Percentiles rank a stretch among this genome's conserved stretches.
phyloP scores from a whole-genome alignment of 1,140 invertebrate species.

The Camponotus floridanus region DNA sequence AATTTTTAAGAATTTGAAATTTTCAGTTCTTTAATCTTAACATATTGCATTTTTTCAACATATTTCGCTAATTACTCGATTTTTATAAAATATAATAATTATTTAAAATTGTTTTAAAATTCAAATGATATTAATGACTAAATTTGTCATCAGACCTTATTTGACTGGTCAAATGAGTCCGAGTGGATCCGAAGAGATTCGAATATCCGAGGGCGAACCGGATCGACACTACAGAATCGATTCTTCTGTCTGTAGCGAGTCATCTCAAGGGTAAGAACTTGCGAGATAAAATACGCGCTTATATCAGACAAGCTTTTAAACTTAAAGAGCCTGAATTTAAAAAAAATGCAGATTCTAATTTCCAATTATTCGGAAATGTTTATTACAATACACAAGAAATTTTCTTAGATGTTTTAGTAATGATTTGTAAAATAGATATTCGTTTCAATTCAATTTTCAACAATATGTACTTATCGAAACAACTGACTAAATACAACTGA shows the following conservation, averaged over 20 bases:
- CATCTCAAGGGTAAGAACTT: conserved; percentile 89
- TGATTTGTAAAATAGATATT: conserved; percentile 54
- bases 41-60: no score
- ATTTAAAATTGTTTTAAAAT: neutral
- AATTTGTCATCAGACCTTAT: conserved; percentile 32
- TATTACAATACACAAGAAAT: conserved; percentile 32
- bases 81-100: neutral
- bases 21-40: conserved; percentile 1
- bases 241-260: conserved; percentile 92
- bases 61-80: no score
- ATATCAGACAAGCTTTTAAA: conserved; percentile 50
- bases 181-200: conserved; percentile 95
- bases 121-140: neutral
- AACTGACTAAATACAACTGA: conserved; percentile 42
- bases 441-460: conserved; percentile 27
- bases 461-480: conserved; percentile 30
- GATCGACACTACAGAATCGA: conserved; percentile 95
- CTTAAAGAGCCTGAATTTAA: conserved; percentile 43
- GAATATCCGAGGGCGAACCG: conserved; percentile 96
- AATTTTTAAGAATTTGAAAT: neutral
- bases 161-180: conserved; percentile 91
- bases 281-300: conserved; percentile 39
- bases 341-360: conserved; percentile 20
- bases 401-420: conserved; percentile 48
- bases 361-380: conserved; percentile 1